Evolutionary conservation across 2,888 invertebrate genomes (phyloP).

Genomic region (Galerucella nymphaeae): DNA sequence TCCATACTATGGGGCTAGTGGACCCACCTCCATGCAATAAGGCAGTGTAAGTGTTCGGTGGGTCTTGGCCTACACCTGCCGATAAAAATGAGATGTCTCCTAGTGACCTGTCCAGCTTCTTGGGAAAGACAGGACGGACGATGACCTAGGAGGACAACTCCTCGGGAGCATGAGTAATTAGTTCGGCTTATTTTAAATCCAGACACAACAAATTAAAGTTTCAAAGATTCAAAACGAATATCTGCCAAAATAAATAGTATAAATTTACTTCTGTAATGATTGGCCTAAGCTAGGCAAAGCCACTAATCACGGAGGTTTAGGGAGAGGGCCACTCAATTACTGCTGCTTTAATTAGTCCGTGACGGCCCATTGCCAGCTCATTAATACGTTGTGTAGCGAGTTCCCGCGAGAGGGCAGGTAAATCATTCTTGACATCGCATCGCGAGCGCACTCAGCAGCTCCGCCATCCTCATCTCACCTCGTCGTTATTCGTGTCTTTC

Average conservation of each 20-base stretch:
- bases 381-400: conserved; percentile 59
- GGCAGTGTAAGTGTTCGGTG: too few species aligned
- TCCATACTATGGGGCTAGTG: too few species aligned
- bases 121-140: too few species aligned
- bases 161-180: too few species aligned
- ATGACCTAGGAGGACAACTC: too few species aligned
- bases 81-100: too few species aligned
- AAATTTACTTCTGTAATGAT: background rate
- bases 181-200: too few species aligned
- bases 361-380: conserved; percentile 65
- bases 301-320: conserved; percentile 61
- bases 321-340: conserved; percentile 64
- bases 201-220: too few species aligned
- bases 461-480: conserved; percentile 24
- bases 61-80: too few species aligned
- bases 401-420: conserved; percentile 62
- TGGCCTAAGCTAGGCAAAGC: conserved; percentile 36
- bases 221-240: too few species aligned
- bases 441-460: conserved; percentile 4
- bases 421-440: conserved; percentile 55
- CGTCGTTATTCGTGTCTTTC: conserved; percentile 57
- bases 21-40: too few species aligned
- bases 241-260: background rate
- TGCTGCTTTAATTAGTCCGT: conserved; percentile 64
- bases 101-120: too few species aligned